Base-by-base conservation (phyloP, 2,797 vertebrate species). In the Hypotaenidia philippensis region DNA sequence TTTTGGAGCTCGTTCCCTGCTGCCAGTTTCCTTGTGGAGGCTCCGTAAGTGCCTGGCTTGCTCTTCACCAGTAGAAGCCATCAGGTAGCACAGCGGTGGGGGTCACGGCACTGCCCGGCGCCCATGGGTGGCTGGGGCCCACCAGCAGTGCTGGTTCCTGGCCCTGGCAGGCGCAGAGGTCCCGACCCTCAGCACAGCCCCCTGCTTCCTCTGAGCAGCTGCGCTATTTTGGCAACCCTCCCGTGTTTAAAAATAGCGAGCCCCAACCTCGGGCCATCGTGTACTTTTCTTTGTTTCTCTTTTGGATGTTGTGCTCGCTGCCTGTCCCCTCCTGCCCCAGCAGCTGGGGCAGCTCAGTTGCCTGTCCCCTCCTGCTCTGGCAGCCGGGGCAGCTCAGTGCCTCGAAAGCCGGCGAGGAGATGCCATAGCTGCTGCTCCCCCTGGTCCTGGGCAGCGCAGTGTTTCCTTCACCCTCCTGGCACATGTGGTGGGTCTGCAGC, bases 181-280 rank as follows among this genome's bases (percentile, higher is more conserved):
- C 85, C 1, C 1, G 45, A 88, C 65, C 47, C 81, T 75, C 71
- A n/a, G 41, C 69, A 13, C 18, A 13, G 41, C 49, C 61, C 32
- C 83, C 60, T 47, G 71, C 71, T 81, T 69, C 86, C 93, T 89
- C 10, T 2, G 47, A 79, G 83, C 96, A 93, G 94, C 94, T 96
- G 95, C 60, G 84, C 80, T 85, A 25, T 89, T 86, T 82, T 96
- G 96, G 94, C 96, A 69, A 13, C 25, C 18, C 25, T 90, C 80
- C 83, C 9, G 1, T 15, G 38, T 77, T 81, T 96, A 95, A 97
- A 96, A 97, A 97, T 96, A 97, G 96, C 45, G 4, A 83, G 27
- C 45, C 69, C 11, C 50, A 88, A 64, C 64, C 83, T 94, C 4
- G 0, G 89, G 68, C 87, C 82, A 53, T 68, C 3, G 1, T 9